Base-by-base conservation (phyloP, 2,113 vertebrate genomes). In the Chionodraco myersi region DNA sequence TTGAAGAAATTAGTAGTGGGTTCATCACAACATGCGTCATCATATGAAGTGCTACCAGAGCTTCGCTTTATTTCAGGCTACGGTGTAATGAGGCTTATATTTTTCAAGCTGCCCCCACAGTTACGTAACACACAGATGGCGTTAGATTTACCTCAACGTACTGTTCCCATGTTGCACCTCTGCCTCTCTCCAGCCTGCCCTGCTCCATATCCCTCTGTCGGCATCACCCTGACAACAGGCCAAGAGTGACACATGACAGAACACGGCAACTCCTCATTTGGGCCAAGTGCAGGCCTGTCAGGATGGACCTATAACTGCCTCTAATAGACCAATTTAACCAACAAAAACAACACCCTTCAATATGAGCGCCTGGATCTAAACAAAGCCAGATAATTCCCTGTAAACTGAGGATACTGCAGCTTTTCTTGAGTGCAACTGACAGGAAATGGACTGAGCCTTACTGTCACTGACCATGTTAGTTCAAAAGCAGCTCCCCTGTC, bases 241-340 rank as follows among this genome's bases (percentile, higher is more conserved):
- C 61, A 44, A 45, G 62, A 66, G 51, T 85, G 89, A 90, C 87
- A 83, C 82, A 88, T 84, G 82, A 83, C 84, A 86, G 86, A 87
- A 82, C 59, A 80, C 16, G 18, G 71, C 14, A 65, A 41, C 75
- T 65, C 74, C 47, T 74, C 60, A 59, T 81, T 61, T 18, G 9
- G 67, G 80, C 68, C 48, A 21, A 45, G 60, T 52, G 58, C 73
- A 69, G 68, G 21, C 56, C 69, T 30, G 65, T 57, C 77, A 80
- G 60, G 56, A 66, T 45, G 61, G 56, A 57, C 65, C 67, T 83
- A 34, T 57, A 72, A 78, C 77, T 83, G 65, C 72, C 79, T 85
- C 23, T 82, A 68, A 86, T 72, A 82, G 66, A 77, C 52, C 76
- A 1, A 57, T 71, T 57, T 76, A 8, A 6, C 48, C 23, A 30